Percentiles rank a stretch among this genome's conserved stretches.
These are phyloP conservation scores for Aphrocallistes beatrix DNA, from an alignment of 37 sponge, comb jelly and placozoan genomes.

Conservation along the genomic window DNA sequence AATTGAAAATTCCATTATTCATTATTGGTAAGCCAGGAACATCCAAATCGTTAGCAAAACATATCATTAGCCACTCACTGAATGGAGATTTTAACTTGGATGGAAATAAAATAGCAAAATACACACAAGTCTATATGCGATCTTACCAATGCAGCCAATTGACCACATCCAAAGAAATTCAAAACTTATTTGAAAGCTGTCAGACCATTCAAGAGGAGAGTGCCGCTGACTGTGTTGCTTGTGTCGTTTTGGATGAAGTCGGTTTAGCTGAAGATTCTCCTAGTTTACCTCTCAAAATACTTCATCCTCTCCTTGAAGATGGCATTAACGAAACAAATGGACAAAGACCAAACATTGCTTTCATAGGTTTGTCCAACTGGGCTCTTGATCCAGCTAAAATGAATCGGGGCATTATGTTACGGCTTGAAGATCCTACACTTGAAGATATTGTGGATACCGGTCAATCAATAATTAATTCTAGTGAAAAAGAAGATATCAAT, in stretches of 20 bases:
- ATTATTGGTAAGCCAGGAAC: constrained; percentile 43
- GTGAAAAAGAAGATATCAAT: neutral
- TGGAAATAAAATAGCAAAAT: constrained; percentile 40
- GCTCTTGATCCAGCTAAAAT: constrained; percentile 41
- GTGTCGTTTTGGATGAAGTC: constrained; percentile 29
- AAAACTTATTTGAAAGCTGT: neutral
- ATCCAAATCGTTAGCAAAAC: constrained; percentile 25
- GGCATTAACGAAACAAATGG: neutral
- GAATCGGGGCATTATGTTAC: constrained; percentile 33
- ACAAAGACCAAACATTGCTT: constrained; percentile 13
- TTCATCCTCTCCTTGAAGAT: constrained; percentile 33
- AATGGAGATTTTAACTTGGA: constrained; percentile 26
- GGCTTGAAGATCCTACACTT: neutral
- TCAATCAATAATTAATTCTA: neutral
- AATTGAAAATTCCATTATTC: constrained; percentile 37
- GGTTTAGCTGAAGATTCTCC: constrained; percentile 41
- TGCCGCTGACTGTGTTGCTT: constrained; percentile 7
- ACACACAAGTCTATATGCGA: constrained; percentile 21
- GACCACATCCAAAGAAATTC: constrained; percentile 3
- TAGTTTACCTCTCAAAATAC: constrained; percentile 31
- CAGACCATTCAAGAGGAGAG: constrained; percentile 16
- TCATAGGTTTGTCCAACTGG: constrained; percentile 37
- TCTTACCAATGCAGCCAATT: constrained; percentile 29
- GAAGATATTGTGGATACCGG: neutral
- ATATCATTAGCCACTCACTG: neutral